Percentiles rank a stretch among this genome's conserved stretches.
phyloP scores from a whole-genome alignment of 2,113 vertebrate genomes.

The Mobula hypostoma region DNA sequence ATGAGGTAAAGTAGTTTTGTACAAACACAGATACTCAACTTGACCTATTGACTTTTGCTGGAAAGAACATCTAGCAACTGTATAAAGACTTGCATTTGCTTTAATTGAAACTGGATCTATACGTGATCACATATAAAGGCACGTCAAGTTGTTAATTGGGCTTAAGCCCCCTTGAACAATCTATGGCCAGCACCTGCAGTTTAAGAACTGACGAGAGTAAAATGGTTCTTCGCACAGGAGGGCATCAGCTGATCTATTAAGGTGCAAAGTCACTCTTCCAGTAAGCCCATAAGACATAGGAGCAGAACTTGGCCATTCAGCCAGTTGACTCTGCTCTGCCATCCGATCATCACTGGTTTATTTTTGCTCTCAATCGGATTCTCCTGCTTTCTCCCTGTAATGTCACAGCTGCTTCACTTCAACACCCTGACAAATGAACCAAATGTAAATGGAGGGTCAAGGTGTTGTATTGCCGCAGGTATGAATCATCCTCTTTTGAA shows the following conservation, averaged over 20 bases:
- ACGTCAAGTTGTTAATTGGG: neutral
- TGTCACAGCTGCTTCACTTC: neutral
- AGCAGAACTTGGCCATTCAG: too few species aligned
- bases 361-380: too few species aligned
- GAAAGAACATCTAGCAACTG: neutral
- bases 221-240: neutral
- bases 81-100: neutral
- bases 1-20: neutral
- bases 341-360: too few species aligned
- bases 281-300: too few species aligned
- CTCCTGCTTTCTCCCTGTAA: neutral
- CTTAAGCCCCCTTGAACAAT: neutral
- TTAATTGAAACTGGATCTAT: neutral
- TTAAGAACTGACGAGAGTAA: neutral
- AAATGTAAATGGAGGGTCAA: neutral
- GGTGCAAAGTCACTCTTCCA: neutral
- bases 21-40: neutral
- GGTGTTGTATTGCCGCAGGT: neutral
- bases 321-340: too few species aligned
- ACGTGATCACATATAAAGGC: neutral
- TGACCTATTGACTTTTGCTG: neutral
- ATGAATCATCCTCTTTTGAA: neutral
- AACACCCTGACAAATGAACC: neutral
- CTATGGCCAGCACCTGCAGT: neutral
- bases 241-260: neutral